Evolutionary conservation across 2,797 vertebrate genomes (phyloP).

Genomic region (Falco peregrinus): DNA sequence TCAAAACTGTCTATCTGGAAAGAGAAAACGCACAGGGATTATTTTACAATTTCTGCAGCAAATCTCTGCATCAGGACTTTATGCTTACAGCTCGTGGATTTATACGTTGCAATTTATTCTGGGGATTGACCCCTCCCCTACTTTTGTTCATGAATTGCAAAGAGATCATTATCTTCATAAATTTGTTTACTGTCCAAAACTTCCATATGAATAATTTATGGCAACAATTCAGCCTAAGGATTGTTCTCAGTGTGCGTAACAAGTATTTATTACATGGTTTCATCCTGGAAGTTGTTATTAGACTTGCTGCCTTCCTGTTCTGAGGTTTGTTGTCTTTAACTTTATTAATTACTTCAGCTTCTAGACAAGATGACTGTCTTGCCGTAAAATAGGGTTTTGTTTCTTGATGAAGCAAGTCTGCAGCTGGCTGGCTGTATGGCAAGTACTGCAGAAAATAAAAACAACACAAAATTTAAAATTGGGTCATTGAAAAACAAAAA

Average conservation of each 20-base stretch:
- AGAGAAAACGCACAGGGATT: not conserved
- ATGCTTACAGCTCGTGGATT: constrained; percentile 31
- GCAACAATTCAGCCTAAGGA: constrained; percentile 41
- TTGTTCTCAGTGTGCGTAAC: constrained; percentile 47
- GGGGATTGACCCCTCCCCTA: constrained; percentile 38
- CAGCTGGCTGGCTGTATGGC: not conserved
- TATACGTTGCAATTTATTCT: constrained; percentile 35
- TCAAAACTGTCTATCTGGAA: constrained; percentile 39
- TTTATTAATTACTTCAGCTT: constrained; percentile 46
- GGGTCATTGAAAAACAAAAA: not conserved
- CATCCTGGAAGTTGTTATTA: constrained; percentile 41
- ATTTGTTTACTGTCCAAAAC: constrained; percentile 65
- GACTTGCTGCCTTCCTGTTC: constrained; percentile 21
- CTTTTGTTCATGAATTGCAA: constrained; percentile 61
- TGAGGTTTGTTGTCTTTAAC: constrained; percentile 33
- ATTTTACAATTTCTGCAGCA: constrained; percentile 25
- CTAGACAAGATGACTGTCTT: constrained; percentile 8
- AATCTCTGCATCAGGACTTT: constrained; percentile 20
- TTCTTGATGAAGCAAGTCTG: constrained; percentile 3
- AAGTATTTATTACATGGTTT: constrained; percentile 58
- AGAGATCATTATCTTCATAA: constrained; percentile 63
- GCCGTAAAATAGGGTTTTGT: not conserved
- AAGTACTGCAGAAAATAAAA: not conserved
- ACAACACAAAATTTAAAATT: not conserved
- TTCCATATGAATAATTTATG: constrained; percentile 63